Percentiles rank a stretch among this genome's conserved stretches.
These are phyloP conservation scores for Chaenogobius annularis DNA, from an alignment of 2,113 vertebrate genomes.

Conservation along the genomic window DNA sequence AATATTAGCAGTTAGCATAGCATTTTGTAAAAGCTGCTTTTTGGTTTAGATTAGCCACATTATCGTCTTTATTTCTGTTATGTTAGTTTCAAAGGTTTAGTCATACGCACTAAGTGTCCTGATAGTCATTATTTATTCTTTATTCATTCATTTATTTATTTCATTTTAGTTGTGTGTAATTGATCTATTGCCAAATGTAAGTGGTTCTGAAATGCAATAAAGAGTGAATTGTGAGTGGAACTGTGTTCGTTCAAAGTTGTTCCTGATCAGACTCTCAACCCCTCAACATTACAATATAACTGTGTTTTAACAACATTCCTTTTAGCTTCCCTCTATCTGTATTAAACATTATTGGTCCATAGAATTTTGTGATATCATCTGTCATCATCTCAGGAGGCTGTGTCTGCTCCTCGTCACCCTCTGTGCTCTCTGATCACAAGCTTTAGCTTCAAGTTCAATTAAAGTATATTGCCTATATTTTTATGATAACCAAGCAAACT, in stretches of 20 bases:
- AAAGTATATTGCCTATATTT: no score
- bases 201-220: constrained; percentile 47
- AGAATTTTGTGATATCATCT: no score
- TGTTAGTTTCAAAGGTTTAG: not conserved
- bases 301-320: no score
- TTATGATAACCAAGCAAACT: no score
- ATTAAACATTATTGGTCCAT: no score
- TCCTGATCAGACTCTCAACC: no score
- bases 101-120: constrained; percentile 11
- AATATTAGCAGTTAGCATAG: not conserved
- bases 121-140: constrained; percentile 19
- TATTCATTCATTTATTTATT: constrained; percentile 29
- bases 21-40: not conserved
- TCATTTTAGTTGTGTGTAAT: constrained; percentile 41
- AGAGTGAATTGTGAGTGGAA: constrained; percentile 29
- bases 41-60: not conserved
- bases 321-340: no score
- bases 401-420: no score
- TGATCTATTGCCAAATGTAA: constrained; percentile 45
- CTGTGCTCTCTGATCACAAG: no score
- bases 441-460: no score
- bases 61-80: not conserved
- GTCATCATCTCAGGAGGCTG: no score
- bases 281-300: not conserved
- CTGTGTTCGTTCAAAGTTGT: not conserved